Evolutionary conservation across 2,797 vertebrate genomes (phyloP), one percentile per base, ranked within the genome.

Genomic region (Neosilurus mollespiculum): DNA sequence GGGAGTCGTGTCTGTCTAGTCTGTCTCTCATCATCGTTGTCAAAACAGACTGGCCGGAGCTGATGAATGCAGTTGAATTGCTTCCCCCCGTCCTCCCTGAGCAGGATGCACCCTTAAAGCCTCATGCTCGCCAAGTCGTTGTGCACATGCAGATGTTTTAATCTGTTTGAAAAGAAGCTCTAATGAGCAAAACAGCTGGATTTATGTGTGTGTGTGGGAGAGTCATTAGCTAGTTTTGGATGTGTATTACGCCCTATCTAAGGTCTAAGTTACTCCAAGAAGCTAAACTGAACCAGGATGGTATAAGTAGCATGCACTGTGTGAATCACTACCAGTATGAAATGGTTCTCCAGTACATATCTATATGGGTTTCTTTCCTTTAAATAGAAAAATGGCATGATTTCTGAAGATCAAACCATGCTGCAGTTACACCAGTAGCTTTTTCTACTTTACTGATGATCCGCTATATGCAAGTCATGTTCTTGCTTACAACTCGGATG

Each of bases 101-200:
- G 64, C 78, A 75, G 83, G 78, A 70, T 76, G 71, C 71, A 4
- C 59, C 16, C 69, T 30, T 30, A 58, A 54, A 84, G 53, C 24
- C 49, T 51, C 2, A 15, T 20, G 43, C 70, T 84, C 30, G 15
- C 71, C 69, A 81, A 81, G 53, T 77, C 71, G 22, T 77, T 58
- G 53, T 30, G 54, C 71, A 81, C 78, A 84, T 80, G 76, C 82
- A 22, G 65, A 78, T 81, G 78, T 81, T 81, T 81, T 81, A 34
- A 67, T 56, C 51, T 73, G 43, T 37, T 58, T 30, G 11, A 59
- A n/a, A 80, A 84, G 59, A 65, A 66, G 22, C 67, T 62, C 34
- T 83, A 54, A 86, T 77, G 71, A 80, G 77, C 66, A 80, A 49
- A 86, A 64, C 85, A 83, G 81, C 81, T 80, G 84, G 76, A 80